Conservation (phyloP, 1,140 invertebrate genomes). For the Stenopsyche tienmushanensis region DNA sequence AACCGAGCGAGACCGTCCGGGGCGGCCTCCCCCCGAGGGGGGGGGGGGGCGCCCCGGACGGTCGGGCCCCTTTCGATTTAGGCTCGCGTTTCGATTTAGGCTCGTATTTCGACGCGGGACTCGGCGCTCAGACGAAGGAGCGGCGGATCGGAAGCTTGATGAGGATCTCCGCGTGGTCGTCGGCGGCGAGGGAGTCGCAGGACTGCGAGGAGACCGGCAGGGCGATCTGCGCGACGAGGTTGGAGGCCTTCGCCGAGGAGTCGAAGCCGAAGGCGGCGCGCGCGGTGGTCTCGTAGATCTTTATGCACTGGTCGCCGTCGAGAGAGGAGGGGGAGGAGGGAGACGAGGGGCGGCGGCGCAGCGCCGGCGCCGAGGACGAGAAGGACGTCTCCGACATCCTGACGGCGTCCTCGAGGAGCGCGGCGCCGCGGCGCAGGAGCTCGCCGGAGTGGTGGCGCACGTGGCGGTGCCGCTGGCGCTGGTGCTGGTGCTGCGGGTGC, state of each 20-base stretch:
- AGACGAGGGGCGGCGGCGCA: background rate
- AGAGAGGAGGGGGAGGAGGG: background rate
- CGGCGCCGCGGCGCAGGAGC: background rate
- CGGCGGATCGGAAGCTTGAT: constrained; percentile 34
- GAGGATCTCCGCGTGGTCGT: constrained; percentile 33
- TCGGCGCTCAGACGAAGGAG: constrained; percentile 31
- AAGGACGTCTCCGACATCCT: constrained; percentile 27
- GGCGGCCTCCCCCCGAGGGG: too few species aligned
- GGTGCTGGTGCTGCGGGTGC: too few species aligned
- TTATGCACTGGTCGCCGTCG: constrained; percentile 28
- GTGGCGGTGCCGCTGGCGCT: constrained; percentile 1
- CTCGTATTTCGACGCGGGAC: too few species aligned
- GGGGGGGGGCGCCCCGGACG: too few species aligned
- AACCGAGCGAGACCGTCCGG: too few species aligned
- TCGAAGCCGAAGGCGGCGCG: constrained; percentile 17
- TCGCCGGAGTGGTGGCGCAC: background rate
- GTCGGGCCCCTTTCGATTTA: too few species aligned
- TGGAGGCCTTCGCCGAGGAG: constrained; percentile 4
- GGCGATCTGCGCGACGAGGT: constrained; percentile 15
- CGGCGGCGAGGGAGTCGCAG: constrained; percentile 23
- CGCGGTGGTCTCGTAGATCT: constrained; percentile 31
- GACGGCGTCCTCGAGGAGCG: constrained; percentile 8
- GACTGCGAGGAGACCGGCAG: constrained; percentile 18
- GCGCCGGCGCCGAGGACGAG: constrained; percentile 3
- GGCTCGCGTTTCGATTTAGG: too few species aligned